These are phyloP conservation scores for Meiosimyza platycephala DNA, from an alignment of 2,888 invertebrate genomes.

Conservation along the genomic window DNA sequence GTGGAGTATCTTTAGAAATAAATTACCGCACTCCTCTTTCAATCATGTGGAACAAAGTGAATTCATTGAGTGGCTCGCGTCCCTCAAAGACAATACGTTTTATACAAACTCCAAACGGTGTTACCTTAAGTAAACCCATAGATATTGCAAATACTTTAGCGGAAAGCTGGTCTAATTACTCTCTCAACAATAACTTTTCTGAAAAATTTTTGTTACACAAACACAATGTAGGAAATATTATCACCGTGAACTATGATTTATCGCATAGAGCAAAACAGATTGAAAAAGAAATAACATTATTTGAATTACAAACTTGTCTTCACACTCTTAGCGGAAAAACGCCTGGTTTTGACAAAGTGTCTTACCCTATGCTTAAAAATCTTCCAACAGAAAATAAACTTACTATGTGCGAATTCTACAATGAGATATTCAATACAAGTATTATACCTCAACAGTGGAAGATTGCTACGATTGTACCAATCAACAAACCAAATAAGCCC, in stretches of 20 bases:
- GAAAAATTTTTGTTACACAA: not conserved
- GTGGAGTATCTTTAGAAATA: too few species aligned
- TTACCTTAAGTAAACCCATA: not conserved
- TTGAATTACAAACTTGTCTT: not conserved
- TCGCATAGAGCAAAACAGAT: not conserved
- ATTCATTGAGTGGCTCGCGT: constrained; percentile 24
- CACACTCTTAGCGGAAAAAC: constrained; percentile 6
- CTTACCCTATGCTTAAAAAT: constrained; percentile 35
- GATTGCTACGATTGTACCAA: too few species aligned
- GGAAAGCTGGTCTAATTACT: not conserved
- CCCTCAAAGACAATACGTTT: constrained; percentile 11
- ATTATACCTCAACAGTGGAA: too few species aligned
- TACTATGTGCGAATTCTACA: too few species aligned
- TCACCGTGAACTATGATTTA: too few species aligned
- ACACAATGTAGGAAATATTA: not conserved
- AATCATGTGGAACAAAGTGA: constrained; percentile 30
- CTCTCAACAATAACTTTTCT: not conserved
- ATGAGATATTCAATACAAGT: too few species aligned
- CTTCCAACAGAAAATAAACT: not conserved
- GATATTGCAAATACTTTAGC: constrained; percentile 5
- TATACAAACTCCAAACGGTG: not conserved
- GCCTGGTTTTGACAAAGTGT: constrained; percentile 31
- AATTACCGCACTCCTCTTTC: not conserved
- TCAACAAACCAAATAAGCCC: not conserved
- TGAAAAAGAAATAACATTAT: not conserved